phyloP scores from a whole-genome alignment of 2,113 vertebrate genomes.

The Triplophysa rosa region DNA sequence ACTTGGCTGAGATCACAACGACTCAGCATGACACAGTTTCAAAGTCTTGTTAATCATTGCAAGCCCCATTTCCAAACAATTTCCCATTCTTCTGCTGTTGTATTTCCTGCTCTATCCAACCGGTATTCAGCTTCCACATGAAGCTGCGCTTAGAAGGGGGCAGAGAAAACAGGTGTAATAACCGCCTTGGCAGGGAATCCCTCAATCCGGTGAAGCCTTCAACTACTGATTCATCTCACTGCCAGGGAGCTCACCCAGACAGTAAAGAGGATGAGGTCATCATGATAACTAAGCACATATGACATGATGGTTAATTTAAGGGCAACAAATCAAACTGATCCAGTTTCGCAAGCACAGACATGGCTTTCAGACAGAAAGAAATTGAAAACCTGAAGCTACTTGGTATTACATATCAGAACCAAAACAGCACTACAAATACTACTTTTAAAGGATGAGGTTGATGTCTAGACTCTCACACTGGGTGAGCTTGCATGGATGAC shows the following conservation, averaged over 20 bases:
- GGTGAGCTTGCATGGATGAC: slow-evolving; percentile 38
- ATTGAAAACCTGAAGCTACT: slow-evolving; percentile 52
- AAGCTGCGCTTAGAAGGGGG: background rate
- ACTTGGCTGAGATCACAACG: too few species aligned
- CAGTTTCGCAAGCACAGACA: slow-evolving; percentile 63
- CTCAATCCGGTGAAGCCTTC: background rate
- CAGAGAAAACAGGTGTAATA: background rate
- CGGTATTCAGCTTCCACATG: background rate
- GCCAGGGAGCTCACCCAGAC: background rate
- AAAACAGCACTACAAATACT: slow-evolving; percentile 45
- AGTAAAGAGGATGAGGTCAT: slow-evolving; percentile 20
- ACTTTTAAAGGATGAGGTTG: slow-evolving; percentile 51
- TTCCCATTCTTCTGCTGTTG: background rate
- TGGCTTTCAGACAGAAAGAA: slow-evolving; percentile 42
- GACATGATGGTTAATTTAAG: slow-evolving; percentile 75
- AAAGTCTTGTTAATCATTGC: too few species aligned
- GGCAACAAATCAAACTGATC: slow-evolving; percentile 61
- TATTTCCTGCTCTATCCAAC: background rate
- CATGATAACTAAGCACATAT: slow-evolving; percentile 44
- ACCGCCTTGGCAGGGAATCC: background rate
- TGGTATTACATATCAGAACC: slow-evolving; percentile 34
- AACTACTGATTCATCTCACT: background rate
- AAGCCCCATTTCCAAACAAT: background rate
- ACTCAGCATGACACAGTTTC: too few species aligned
- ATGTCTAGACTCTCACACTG: slow-evolving; percentile 45